Base-by-base conservation (phyloP, 2,797 vertebrate species). In the Varecia variegata region DNA sequence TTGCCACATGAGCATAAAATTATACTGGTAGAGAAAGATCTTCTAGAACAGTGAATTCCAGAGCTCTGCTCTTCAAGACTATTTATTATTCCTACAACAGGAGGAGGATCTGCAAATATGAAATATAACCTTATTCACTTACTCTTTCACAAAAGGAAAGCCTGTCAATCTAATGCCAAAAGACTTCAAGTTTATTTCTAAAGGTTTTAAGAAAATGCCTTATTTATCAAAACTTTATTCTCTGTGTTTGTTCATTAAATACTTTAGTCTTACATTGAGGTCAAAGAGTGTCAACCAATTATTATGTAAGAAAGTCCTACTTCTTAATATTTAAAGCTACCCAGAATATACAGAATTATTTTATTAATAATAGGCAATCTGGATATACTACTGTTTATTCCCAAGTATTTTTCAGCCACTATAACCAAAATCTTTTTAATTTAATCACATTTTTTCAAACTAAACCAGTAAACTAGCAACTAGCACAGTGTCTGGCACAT, bases 201-300 rank as follows among this genome's bases (percentile, higher is more conserved):
- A 98, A 97, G 93, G 93, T 98, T 98, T 98, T 97, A 97, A 88
- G 96, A 97, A 98, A 98, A 98, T 98, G 97, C 95, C 97, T 98
- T 98, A 98, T 98, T 98, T 98, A 98, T 98, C 97, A 98, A 98
- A 98, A 98, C 95, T 98, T 98, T 98, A 98, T 96, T 98, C 97
- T 97, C 94, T 96, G 89, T 3, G 96, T 98, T 98, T 98, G 97
- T 98, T 99, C 97, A 98, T 98, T 98, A 99, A 98, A 98, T 94
- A 97, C 84, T 97, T 97, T 93, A 97, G 92, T 95, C 97, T 97
- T 98, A 98, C 96, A 98, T 85, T 98, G 96, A 98, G 97, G 97
- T 98, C 98, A 98, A 98, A 98, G 95, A 97, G 92, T 98, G 96
- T 98, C 98, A 98, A 98, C 96, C 98, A 98, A 98, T 98, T 98